Conservation (phyloP, 1,140 invertebrate species). For the Fopius arisanus region DNA sequence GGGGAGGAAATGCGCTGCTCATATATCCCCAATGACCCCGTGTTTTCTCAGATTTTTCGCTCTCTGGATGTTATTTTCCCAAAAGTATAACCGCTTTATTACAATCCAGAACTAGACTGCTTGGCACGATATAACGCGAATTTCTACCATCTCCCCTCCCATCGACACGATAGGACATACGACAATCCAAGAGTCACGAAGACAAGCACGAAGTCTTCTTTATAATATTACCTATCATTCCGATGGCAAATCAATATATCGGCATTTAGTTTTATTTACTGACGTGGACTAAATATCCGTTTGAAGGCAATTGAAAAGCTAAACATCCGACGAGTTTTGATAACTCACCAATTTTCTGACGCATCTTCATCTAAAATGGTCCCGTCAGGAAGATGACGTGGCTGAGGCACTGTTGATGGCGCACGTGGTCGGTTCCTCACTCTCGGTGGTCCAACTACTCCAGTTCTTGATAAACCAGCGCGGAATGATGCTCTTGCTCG, state of each 20-base stretch:
- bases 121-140: neutral
- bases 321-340: neutral
- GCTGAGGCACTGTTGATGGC: conserved; percentile 53
- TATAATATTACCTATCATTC: neutral
- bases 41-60: neutral
- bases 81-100: neutral
- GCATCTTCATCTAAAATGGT: conserved; percentile 66
- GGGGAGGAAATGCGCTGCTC: no score
- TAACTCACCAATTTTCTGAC: conserved; percentile 66
- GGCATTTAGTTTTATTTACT: neutral
- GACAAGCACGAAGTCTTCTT: conserved; percentile 4
- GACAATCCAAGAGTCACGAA: neutral
- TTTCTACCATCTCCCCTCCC: neutral
- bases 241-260: neutral
- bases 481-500: conserved; percentile 74
- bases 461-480: conserved; percentile 58
- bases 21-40: neutral
- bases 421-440: conserved; percentile 53
- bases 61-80: neutral
- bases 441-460: conserved; percentile 57
- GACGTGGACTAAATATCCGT: no score
- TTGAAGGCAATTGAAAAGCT: no score
- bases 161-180: neutral
- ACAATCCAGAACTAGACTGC: neutral
- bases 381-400: conserved; percentile 52